phyloP scores from a whole-genome alignment of 2,888 invertebrate species.

The Amphipyra tragopoginis region DNA sequence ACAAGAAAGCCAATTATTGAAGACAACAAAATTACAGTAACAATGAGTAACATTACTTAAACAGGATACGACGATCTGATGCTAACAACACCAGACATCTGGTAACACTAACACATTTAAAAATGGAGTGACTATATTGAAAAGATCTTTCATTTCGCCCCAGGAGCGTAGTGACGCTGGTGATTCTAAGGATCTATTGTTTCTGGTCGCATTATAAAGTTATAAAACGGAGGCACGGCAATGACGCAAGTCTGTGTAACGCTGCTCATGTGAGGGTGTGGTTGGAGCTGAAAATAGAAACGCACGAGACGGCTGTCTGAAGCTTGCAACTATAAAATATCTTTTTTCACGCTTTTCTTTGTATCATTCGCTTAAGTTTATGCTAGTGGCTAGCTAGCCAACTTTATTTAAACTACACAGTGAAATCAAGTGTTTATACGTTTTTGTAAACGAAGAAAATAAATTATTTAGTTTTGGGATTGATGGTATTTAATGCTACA shows the following conservation, averaged over 20 bases:
- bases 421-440: conserved; percentile 12
- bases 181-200: conserved; percentile 17
- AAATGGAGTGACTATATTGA: conserved; percentile 27
- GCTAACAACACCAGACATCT: conserved; percentile 42
- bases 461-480: too few relatives aligned
- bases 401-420: not conserved
- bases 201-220: conserved; percentile 37
- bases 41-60: conserved; percentile 14
- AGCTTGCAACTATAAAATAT: conserved; percentile 33
- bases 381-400: too few relatives aligned
- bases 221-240: conserved; percentile 74
- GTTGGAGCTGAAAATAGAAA: conserved; percentile 69
- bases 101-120: conserved; percentile 25
- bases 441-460: too few relatives aligned
- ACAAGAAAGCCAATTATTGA: not conserved
- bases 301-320: conserved; percentile 50
- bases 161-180: not conserved
- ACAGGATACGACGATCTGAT: conserved; percentile 28
- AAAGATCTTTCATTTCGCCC: conserved; percentile 22
- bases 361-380: conserved; percentile 9
- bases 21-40: conserved; percentile 6
- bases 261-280: conserved; percentile 69
- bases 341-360: conserved; percentile 15
- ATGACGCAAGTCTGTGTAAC: conserved; percentile 69
- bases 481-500: too few relatives aligned